phyloP scores from a whole-genome alignment of 2,113 vertebrate genomes.

The Plectropomus leopardus region DNA sequence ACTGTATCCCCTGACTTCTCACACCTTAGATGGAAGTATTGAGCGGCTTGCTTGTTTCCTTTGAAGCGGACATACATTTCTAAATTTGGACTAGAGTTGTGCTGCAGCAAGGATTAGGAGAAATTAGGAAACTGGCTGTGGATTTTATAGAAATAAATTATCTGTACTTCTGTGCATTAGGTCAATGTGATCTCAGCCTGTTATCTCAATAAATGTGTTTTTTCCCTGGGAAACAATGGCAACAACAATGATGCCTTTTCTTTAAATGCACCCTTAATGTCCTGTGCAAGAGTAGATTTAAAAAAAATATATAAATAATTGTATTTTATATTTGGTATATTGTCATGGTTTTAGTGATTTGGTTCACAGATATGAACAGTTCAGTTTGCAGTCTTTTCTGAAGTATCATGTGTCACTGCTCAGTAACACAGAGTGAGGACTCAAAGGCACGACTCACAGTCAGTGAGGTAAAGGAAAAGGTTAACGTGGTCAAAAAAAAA shows the following conservation, averaged over 20 bases:
- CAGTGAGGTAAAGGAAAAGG: not conserved
- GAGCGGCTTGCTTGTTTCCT: constrained; percentile 23
- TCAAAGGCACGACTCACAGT: not conserved
- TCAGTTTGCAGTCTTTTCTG: not conserved
- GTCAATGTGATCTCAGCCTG: not conserved
- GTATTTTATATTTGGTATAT: not conserved
- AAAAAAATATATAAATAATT: not conserved
- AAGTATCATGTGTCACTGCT: not conserved
- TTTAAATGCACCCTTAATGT: not conserved
- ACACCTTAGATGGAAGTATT: constrained; percentile 15
- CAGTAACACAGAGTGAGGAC: not conserved
- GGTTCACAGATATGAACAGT: not conserved
- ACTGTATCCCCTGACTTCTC: constrained; percentile 3
- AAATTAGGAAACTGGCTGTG: not conserved
- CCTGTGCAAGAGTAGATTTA: not conserved
- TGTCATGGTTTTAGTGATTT: not conserved
- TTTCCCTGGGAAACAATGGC: not conserved
- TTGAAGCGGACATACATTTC: not conserved
- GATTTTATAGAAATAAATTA: constrained; percentile 21
- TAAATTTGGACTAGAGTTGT: not conserved
- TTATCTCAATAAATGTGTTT: not conserved
- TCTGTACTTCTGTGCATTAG: not conserved
- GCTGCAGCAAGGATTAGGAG: constrained; percentile 3
- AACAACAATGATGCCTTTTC: not conserved
- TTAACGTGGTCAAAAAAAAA: not conserved